phyloP scores from a whole-genome alignment of 2,888 invertebrate species.

The Sinodicranocentrus sp. region DNA sequence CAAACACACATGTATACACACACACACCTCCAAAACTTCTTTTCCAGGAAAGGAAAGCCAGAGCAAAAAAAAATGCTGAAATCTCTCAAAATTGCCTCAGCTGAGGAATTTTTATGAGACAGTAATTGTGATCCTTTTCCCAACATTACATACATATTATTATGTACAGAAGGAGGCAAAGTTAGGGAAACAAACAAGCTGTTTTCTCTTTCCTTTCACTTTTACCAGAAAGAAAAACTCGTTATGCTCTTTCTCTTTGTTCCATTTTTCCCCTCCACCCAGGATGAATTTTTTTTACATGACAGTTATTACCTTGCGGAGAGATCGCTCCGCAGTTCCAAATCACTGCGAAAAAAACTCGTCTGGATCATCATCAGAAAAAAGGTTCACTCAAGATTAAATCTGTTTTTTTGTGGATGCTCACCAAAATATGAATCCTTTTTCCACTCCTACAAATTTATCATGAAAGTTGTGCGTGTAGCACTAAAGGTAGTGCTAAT shows the following conservation, averaged over 20 bases:
- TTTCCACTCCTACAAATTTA: no score
- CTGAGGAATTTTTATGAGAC: slow-evolving; percentile 65
- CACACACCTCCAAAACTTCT: no score
- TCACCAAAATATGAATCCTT: no score
- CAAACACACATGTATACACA: no score
- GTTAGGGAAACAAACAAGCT: not conserved
- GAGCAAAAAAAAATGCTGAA: slow-evolving; percentile 37
- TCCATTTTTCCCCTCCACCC: not conserved
- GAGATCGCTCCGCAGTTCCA: no score
- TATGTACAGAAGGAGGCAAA: not conserved
- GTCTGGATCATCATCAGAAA: no score
- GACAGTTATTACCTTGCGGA: slow-evolving; percentile 64
- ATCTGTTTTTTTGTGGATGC: no score
- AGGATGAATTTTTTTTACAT: slow-evolving; percentile 60
- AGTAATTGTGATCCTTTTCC: slow-evolving; percentile 63
- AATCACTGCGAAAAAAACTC: no score
- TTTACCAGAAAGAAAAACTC: slow-evolving; percentile 48
- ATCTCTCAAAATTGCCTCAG: slow-evolving; percentile 31
- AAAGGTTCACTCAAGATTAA: no score
- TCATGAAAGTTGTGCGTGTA: no score
- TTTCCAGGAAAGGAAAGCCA: not conserved
- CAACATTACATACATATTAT: slow-evolving; percentile 44
- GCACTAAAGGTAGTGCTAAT: no score
- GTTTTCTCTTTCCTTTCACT: no score
- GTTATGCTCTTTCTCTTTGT: slow-evolving; percentile 55